Evolutionary conservation across 2,888 invertebrate species (phyloP).

Genomic region (Dasypogon diadema): DNA sequence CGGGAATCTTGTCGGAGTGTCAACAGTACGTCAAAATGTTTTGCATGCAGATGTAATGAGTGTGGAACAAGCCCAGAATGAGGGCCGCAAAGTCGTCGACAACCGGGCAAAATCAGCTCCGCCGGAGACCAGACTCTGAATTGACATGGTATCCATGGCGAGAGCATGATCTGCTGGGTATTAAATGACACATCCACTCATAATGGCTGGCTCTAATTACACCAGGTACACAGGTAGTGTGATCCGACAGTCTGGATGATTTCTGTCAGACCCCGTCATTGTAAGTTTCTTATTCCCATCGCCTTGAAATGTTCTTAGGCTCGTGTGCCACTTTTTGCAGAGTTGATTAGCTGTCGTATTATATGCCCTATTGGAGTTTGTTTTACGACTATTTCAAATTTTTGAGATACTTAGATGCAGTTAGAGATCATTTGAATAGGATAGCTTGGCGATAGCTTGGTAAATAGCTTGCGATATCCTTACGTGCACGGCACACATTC

Average conservation of each 20-base stretch:
- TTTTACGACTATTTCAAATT: no score
- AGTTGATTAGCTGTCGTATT: slow-evolving; percentile 3
- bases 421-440: no score
- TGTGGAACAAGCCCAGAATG: slow-evolving; percentile 1
- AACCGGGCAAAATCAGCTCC: not conserved
- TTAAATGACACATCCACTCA: slow-evolving; percentile 47
- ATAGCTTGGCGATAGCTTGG: no score
- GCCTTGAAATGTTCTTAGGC: slow-evolving; percentile 5
- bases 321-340: slow-evolving; percentile 33
- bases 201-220: slow-evolving; percentile 45
- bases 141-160: slow-evolving; percentile 15
- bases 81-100: slow-evolving; percentile 2
- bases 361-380: not conserved
- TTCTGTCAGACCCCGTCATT: slow-evolving; percentile 1
- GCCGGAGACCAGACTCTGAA: not conserved
- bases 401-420: no score
- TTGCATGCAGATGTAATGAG: slow-evolving; percentile 46
- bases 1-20: slow-evolving; percentile 41
- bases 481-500: slow-evolving; percentile 28
- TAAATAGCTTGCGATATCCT: no score
- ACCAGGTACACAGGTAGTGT: slow-evolving; percentile 10
- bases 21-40: slow-evolving; percentile 50
- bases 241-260: not conserved
- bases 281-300: not conserved
- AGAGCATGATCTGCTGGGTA: slow-evolving; percentile 40